Conservation (phyloP, 2,888 invertebrate genomes). For the Subacronicta megacephala region DNA sequence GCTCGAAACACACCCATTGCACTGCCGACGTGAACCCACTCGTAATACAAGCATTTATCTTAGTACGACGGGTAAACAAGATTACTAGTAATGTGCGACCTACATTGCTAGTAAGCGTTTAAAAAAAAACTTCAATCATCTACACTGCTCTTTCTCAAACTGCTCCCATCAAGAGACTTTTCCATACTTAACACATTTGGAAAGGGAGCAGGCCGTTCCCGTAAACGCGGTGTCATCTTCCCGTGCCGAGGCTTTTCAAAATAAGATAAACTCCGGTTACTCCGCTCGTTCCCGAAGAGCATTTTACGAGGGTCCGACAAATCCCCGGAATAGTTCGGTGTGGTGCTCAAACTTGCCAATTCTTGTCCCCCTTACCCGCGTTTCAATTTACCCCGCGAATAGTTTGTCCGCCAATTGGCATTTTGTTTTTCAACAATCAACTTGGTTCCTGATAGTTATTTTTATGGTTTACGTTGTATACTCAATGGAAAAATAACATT, state of each 20-base stretch:
- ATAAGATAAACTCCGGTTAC: conserved; percentile 73
- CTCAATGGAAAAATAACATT: conserved; percentile 56
- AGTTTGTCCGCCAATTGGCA: conserved; percentile 68
- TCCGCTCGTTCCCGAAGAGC: conserved; percentile 68
- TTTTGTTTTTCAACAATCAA: conserved; percentile 73
- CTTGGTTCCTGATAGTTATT: conserved; percentile 67
- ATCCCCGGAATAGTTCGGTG: conserved; percentile 71
- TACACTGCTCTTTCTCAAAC: too few species aligned
- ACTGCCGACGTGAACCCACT: too few species aligned
- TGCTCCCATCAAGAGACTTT: conserved; percentile 62
- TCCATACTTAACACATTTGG: conserved; percentile 63
- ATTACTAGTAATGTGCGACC: too few species aligned
- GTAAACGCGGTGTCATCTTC: conserved; percentile 70
- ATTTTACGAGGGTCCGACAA: conserved; percentile 82
- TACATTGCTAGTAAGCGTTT: too few species aligned
- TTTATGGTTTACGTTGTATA: conserved; percentile 65
- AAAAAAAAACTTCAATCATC: too few species aligned
- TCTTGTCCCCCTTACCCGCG: conserved; percentile 70
- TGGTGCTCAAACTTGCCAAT: conserved; percentile 74
- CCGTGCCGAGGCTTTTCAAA: conserved; percentile 67
- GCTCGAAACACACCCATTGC: too few species aligned
- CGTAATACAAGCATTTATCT: too few species aligned
- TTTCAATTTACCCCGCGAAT: conserved; percentile 82
- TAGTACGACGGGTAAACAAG: too few species aligned
- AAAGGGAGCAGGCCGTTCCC: conserved; percentile 44